Evolutionary conservation across 2,888 invertebrate species (phyloP), one percentile per base, ranked within the genome.

Genomic region (Chloroclystis v-ata): DNA sequence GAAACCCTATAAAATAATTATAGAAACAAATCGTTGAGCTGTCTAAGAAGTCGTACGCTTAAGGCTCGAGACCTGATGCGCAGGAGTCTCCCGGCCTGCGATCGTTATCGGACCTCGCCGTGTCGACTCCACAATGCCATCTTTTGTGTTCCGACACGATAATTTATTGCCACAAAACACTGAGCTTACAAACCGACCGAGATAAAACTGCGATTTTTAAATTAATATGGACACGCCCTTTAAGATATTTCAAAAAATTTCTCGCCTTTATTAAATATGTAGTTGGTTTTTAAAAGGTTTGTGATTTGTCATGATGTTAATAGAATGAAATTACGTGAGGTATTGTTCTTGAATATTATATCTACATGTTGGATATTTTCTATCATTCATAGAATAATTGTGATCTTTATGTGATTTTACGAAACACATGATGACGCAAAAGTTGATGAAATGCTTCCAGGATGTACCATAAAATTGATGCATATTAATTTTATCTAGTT

Each of bases 91-190:
- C 50, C 55, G 67, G 53, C 64, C 66, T 61, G 67, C 65, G 83
- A 82, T 83, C 66, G 68, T 73, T 82, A 84, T 84, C 84, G 75
- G 60, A 70, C 78, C 77, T 79, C 80, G 82, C 79, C 78, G 79
- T 82, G 78, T 79, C 75, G 72, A 75, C 78, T 72, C 66, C 76
- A 78, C 80, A 82, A 82, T 82, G 75, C 79, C 79, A 82, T 82
- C 83, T 82, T 85, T 83, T 85, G 83, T 85, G 74, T 78, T 78
- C 75, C 76, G 72, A 82, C 79, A 77, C 78, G 68, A 74, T 82
- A 78, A 86, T 83, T 84, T 85, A 85, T 85, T 78, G 70, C 78
- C 67, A 76, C 74, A 78, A 79, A 81, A 80, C 72, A 73, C 65
- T 72, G 71, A 64, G 70, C 68, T 76, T 75, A 77, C 75, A 78